Evolutionary conservation across 2,113 vertebrate genomes (phyloP), one percentile per base, ranked within the genome.

Genomic region (Pygoscelis antarcticus): DNA sequence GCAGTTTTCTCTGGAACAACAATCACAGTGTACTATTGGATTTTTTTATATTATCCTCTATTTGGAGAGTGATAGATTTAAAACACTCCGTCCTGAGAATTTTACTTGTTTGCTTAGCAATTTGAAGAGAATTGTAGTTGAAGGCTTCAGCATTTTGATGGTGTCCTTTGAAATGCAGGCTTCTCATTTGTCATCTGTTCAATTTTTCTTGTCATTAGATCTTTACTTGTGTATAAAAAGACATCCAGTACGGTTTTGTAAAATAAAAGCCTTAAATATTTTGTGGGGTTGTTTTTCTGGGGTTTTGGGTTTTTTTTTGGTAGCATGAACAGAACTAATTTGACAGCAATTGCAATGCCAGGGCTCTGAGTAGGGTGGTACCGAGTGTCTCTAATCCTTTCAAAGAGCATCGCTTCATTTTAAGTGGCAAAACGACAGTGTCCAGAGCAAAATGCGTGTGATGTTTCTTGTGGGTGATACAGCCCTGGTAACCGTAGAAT

Each of bases 291-390:
- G 42, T 3, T 42, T 42, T 42, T 42, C 7, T 16, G 14, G 14
- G 42, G 6, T 42, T 42, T 42, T 6, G 42, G 42, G 42, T 6
- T 6, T 71, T 81, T 72, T 90, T 90, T 60, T 68, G 75, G 70
- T 54, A 46, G 85, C 86, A 57, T 32, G 89, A 96, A 58, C 79
- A 89, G 79, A 86, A 83, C 30, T 65, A 69, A 96, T 95, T 74
- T 89, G 94, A 90, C 71, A 86, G 83, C 86, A 90, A 74, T 93
- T 95, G 69, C 49, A 46, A 79, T 55, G 61, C 26, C 18, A 30
- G 82, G 32, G 92, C 74, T 93, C 51, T 49, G 69, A 87, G 65
- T 30, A 64, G 87, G 44, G 44, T 36, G 55, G 71, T 64, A 44
- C 14, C 2, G 12, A 72, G 44, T 0, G 2, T 30, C 49, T 72